phyloP scores from a whole-genome alignment of 2,888 invertebrate genomes.

The Anticlea derivata region DNA sequence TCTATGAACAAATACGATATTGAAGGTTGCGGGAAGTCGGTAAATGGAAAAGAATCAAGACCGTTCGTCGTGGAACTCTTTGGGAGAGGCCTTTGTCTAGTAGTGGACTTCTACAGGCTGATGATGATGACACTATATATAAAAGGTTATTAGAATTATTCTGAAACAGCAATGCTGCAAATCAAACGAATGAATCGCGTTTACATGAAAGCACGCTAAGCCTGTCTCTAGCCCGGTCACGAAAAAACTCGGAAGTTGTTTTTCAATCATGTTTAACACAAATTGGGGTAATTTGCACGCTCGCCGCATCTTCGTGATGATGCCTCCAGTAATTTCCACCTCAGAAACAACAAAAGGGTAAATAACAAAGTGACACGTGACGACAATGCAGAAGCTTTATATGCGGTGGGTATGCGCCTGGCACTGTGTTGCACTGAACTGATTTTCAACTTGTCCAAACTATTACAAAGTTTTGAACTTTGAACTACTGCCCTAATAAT shows the following conservation, averaged over 20 bases:
- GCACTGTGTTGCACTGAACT: conserved; percentile 35
- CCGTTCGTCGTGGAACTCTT: too few species aligned
- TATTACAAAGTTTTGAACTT: conserved; percentile 16
- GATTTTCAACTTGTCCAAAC: conserved; percentile 16
- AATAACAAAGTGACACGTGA: conserved; percentile 31
- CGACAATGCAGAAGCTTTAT: conserved; percentile 27
- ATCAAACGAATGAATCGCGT: conserved; percentile 13
- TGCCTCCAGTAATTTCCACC: conserved; percentile 28
- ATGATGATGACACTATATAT: too few species aligned
- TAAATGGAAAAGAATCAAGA: too few species aligned
- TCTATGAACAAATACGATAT: too few species aligned
- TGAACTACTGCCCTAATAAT: neutral
- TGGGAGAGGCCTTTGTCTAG: too few species aligned
- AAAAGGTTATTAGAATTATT: too few species aligned
- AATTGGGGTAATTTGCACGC: conserved; percentile 33
- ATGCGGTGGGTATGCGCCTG: conserved; percentile 28
- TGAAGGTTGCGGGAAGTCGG: too few species aligned
- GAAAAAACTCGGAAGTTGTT: conserved; percentile 25
- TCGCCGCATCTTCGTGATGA: conserved; percentile 24
- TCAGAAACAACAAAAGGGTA: conserved; percentile 18
- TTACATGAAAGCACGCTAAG: conserved; percentile 22
- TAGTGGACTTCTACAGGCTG: too few species aligned
- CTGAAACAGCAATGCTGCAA: conserved; percentile 8
- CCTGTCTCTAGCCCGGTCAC: conserved; percentile 22
- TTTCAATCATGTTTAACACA: conserved; percentile 33